Percentiles rank a stretch among this genome's conserved stretches.
Evolutionary conservation across 2,797 vertebrate species (phyloP).

Genomic region (Enteromius treurensis): DNA sequence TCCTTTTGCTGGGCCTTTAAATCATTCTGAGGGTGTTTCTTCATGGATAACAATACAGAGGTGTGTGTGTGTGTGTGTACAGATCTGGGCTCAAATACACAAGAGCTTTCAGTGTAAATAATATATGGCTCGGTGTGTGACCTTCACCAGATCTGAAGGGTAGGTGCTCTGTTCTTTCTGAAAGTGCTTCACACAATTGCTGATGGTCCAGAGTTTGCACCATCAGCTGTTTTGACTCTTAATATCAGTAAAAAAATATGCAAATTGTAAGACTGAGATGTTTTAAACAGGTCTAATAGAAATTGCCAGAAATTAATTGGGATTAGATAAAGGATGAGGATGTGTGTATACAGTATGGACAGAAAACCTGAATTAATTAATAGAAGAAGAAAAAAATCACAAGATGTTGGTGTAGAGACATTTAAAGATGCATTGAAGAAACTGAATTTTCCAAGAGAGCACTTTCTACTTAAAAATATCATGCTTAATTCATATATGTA

Average conservation of each 20-base stretch:
- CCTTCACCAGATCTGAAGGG: slow-evolving; percentile 35
- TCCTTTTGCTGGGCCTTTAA: background rate
- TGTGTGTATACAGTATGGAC: background rate
- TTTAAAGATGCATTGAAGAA: too few species aligned
- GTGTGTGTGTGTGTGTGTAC: slow-evolving; percentile 3
- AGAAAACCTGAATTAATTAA: background rate
- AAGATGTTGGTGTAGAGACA: background rate
- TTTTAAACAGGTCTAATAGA: background rate
- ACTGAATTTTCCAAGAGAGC: background rate
- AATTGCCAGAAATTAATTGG: background rate
- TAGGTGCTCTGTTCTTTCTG: slow-evolving; percentile 1
- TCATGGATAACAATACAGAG: background rate
- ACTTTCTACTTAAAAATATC: background rate
- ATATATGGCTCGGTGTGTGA: slow-evolving; percentile 29
- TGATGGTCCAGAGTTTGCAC: background rate
- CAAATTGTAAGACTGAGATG: background rate
- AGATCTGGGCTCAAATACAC: background rate
- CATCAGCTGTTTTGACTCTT: background rate
- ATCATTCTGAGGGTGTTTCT: slow-evolving; percentile 5
- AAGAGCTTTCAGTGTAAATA: slow-evolving; percentile 31
- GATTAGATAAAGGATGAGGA: background rate
- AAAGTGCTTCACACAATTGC: background rate
- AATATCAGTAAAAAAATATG: background rate
- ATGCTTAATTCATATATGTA: too few species aligned
- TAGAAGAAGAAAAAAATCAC: background rate